Conservation (phyloP, 2,888 invertebrate species). For the Coecobrya sp. region DNA sequence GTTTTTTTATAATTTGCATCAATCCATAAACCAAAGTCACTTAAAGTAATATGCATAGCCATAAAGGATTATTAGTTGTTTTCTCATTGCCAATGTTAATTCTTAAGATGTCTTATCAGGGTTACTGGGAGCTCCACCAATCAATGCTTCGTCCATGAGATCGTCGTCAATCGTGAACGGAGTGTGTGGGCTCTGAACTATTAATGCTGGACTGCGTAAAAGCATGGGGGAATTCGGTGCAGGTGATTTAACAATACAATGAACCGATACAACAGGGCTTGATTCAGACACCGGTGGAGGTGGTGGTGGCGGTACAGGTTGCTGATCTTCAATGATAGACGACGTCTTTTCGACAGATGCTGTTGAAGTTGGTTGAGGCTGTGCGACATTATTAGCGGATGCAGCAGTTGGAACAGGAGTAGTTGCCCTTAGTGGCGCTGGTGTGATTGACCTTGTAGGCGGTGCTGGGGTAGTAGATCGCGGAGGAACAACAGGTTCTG, state of each 20-base stretch:
- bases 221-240: conserved; percentile 89
- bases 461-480: conserved; percentile 81
- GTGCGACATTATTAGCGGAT: not conserved
- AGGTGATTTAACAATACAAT: conserved; percentile 93
- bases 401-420: conserved; percentile 50
- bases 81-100: not conserved
- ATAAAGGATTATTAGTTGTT: not conserved
- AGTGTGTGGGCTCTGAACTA: conserved; percentile 90
- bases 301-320: conserved; percentile 70
- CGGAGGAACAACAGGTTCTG: conserved; percentile 59
- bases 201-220: conserved; percentile 87
- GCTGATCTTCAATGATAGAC: conserved; percentile 18
- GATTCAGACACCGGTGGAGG: conserved; percentile 66
- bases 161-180: conserved; percentile 96
- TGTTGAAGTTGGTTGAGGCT: not conserved
- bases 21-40: too few relatives aligned
- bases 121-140: conserved; percentile 90
- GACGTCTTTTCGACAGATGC: conserved; percentile 59
- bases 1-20: too few relatives aligned
- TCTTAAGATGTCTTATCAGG: conserved; percentile 65
- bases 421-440: conserved; percentile 52
- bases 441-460: conserved; percentile 66
- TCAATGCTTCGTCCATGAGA: conserved; percentile 95
- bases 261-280: conserved; percentile 88
- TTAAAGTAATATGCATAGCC: not conserved